phyloP scores from a whole-genome alignment of 2,797 vertebrate genomes.

The Chelmon rostratus region DNA sequence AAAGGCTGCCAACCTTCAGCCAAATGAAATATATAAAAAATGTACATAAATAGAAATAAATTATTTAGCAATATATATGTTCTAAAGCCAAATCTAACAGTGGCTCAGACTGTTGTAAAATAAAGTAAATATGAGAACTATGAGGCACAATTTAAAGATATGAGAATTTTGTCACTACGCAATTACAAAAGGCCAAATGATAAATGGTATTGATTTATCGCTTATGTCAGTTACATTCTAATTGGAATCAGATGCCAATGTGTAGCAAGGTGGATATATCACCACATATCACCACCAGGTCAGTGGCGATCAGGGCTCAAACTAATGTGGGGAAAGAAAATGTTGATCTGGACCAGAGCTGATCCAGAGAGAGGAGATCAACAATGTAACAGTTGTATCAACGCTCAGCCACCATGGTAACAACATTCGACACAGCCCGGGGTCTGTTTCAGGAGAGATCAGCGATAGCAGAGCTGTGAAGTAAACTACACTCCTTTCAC shows the following conservation, averaged over 20 bases:
- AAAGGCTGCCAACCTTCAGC: too few relatives aligned
- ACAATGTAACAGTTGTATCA: background rate
- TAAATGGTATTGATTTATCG: background rate
- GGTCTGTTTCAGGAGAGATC: background rate
- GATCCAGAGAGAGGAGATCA: background rate
- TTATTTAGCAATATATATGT: background rate
- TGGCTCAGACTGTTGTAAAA: too few relatives aligned
- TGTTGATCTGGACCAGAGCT: background rate
- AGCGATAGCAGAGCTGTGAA: background rate
- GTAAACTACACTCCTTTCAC: background rate
- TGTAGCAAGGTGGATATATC: too few relatives aligned
- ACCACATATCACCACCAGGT: too few relatives aligned
- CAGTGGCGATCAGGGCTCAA: background rate
- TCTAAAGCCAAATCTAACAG: background rate
- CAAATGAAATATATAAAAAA: background rate
- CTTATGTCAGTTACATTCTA: background rate
- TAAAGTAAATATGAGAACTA: too few relatives aligned
- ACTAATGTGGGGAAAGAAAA: background rate
- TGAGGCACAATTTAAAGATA: too few relatives aligned
- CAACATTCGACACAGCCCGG: conserved; percentile 11
- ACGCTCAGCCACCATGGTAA: background rate
- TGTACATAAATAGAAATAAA: too few relatives aligned
- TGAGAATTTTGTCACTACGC: background rate
- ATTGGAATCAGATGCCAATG: background rate
- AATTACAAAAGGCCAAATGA: background rate